These are phyloP conservation scores for Campodea augens DNA, from an alignment of 1,140 invertebrate species.

Conservation along the genomic window DNA sequence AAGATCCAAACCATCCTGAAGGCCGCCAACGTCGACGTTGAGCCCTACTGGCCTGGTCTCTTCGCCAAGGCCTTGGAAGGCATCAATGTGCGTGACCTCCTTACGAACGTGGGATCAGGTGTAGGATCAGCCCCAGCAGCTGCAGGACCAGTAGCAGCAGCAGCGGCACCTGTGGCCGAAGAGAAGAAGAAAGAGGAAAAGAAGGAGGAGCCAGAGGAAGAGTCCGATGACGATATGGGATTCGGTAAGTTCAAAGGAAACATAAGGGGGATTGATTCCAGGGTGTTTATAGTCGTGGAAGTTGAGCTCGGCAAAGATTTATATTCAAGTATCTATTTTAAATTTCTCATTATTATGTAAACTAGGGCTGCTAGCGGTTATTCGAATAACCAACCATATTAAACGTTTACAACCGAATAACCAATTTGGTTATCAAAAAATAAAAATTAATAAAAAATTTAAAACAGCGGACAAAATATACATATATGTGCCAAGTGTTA, in stretches of 20 bases:
- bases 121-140: constrained; percentile 63
- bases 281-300: too few species aligned
- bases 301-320: too few species aligned
- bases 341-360: too few species aligned
- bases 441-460: too few species aligned
- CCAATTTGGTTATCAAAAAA: too few species aligned
- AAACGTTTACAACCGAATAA: too few species aligned
- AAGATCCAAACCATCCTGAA: constrained; percentile 95
- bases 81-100: constrained; percentile 80
- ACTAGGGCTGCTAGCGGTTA: too few species aligned
- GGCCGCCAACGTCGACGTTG: constrained; percentile 86
- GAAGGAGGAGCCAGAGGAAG: constrained; percentile 56
- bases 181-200: constrained; percentile 69
- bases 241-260: constrained; percentile 72
- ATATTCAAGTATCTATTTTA: too few species aligned
- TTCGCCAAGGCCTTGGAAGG: constrained; percentile 95
- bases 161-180: constrained; percentile 39
- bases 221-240: constrained; percentile 88
- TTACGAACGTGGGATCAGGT: constrained; percentile 85
- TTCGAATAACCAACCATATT: too few species aligned
- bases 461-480: too few species aligned
- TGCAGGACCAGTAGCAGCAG: constrained; percentile 29
- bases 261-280: too few species aligned
- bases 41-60: constrained; percentile 96
- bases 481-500: too few species aligned